A percentile compares a stretch with the other conserved stretches of the same genome.
phyloP scores from a whole-genome alignment of 2,888 invertebrate genomes.

The Drosophila bunnanda region DNA sequence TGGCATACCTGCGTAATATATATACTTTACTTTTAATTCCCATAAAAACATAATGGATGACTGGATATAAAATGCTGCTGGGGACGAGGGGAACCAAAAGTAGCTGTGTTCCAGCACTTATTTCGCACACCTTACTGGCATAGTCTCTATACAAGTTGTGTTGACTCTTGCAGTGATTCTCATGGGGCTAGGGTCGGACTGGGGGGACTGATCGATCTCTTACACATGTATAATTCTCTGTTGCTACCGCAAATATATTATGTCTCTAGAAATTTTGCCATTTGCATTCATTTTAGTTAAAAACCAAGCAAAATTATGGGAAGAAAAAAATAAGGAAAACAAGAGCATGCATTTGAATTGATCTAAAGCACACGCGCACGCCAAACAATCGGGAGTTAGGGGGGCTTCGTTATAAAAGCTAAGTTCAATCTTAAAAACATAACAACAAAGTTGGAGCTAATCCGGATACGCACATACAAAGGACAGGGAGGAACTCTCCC shows the following conservation, averaged over 20 bases:
- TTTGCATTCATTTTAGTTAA: background rate
- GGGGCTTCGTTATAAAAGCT: slow-evolving; percentile 50
- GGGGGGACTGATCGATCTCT: slow-evolving; percentile 14
- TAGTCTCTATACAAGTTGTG: slow-evolving; percentile 38
- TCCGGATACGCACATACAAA: background rate
- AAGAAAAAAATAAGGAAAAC: slow-evolving; percentile 9
- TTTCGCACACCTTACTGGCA: slow-evolving; percentile 27
- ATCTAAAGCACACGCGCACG: slow-evolving; percentile 22
- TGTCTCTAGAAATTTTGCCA: slow-evolving; percentile 25
- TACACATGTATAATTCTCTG: slow-evolving; percentile 35
- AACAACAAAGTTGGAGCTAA: slow-evolving; percentile 63
- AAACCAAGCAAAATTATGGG: background rate
- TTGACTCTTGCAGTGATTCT: slow-evolving; percentile 42
- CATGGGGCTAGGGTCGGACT: slow-evolving; percentile 16
- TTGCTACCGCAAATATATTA: slow-evolving; percentile 21
- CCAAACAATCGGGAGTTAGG: background rate
- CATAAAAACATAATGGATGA: slow-evolving; percentile 15
- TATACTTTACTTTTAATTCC: background rate
- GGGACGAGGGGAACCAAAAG: background rate
- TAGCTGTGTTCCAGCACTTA: slow-evolving; percentile 8
- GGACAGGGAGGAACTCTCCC: background rate
- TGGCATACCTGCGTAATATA: slow-evolving; percentile 12
- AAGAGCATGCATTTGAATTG: slow-evolving; percentile 25
- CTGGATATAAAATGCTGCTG: slow-evolving; percentile 7
- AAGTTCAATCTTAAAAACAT: slow-evolving; percentile 69